Evolutionary conservation across 2,888 invertebrate genomes (phyloP).

Genomic region (Glyphotaelius pellucidus): DNA sequence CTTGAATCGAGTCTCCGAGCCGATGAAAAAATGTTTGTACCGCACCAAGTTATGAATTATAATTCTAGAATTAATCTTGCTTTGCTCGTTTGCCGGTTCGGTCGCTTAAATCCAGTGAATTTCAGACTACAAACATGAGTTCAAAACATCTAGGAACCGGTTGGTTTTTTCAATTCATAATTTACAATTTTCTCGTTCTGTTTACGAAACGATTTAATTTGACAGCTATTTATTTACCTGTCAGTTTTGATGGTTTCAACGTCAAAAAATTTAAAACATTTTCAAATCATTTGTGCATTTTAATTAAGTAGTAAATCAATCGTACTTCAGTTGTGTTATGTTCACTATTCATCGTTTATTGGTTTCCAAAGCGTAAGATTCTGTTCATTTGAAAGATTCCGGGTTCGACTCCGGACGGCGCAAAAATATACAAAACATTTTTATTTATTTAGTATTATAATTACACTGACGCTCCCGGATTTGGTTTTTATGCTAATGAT

Average conservation of each 20-base stretch:
- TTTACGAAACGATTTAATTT: not conserved
- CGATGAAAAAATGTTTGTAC: not conserved
- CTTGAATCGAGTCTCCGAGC: not conserved
- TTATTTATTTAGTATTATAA: no score
- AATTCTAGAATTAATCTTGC: not conserved
- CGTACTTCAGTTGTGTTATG: no score
- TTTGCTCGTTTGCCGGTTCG: not conserved
- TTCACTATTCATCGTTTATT: no score
- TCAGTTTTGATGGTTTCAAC: not conserved
- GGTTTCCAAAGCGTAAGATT: no score
- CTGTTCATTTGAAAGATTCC: not conserved
- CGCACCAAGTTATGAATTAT: not conserved
- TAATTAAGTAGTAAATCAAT: no score
- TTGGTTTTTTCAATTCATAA: not conserved
- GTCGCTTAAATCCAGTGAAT: not conserved
- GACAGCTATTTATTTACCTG: not conserved
- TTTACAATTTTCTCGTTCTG: not conserved
- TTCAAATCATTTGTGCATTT: no score
- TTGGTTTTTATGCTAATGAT: no score
- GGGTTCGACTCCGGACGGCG: not conserved
- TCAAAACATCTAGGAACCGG: constrained; percentile 47
- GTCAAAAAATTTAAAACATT: no score
- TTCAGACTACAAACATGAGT: constrained; percentile 36
- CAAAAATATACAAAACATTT: no score
- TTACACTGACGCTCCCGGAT: no score